Conservation (phyloP, 92 coral and sea anemone species). For the Bergia puertoricense region DNA sequence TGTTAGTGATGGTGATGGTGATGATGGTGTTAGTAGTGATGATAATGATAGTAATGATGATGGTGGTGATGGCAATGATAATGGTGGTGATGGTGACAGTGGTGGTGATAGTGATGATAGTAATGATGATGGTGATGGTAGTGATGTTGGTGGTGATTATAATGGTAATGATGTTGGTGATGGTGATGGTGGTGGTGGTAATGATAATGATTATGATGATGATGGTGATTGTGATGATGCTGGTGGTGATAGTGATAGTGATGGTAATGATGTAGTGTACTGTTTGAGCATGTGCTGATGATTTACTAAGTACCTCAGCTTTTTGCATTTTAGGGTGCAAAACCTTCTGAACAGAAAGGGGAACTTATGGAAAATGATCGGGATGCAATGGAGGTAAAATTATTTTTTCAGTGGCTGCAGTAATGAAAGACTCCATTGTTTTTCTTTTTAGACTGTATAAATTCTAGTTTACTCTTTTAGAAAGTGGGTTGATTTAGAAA, state of each 20-base stretch:
- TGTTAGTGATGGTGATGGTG: not conserved
- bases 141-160: not conserved
- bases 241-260: not conserved
- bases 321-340: conserved; percentile 55
- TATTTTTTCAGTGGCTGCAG: not conserved
- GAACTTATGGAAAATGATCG: conserved; percentile 94
- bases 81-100: not conserved
- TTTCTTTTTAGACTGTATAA: too few relatives aligned
- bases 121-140: not conserved
- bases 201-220: not conserved
- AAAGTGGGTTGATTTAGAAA: too few relatives aligned
- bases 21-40: not conserved
- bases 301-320: not conserved
- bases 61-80: not conserved
- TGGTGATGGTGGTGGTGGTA: not conserved
- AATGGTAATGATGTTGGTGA: not conserved
- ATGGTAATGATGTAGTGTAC: not conserved
- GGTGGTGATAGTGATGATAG: not conserved
- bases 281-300: not conserved
- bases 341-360: conserved; percentile 70
- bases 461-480: too few relatives aligned
- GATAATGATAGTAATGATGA: not conserved
- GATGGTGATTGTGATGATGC: not conserved
- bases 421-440: too few relatives aligned
- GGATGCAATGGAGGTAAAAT: conserved; percentile 96